Conservation (phyloP, 2,888 invertebrate species). For the Lasioglossum leucozonium region DNA sequence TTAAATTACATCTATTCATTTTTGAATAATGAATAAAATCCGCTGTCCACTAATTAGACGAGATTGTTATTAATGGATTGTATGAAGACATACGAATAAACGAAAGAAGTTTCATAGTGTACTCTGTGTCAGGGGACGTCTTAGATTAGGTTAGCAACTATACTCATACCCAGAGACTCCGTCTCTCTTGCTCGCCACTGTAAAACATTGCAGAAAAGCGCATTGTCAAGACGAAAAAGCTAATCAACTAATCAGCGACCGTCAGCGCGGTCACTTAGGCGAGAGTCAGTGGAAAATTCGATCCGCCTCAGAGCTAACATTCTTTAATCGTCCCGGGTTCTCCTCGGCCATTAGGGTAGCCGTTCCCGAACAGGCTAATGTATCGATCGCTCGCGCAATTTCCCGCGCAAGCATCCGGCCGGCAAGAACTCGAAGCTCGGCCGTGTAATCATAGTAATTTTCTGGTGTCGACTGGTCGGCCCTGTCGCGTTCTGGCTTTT, state of each 20-base stretch:
- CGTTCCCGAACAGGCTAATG: slow-evolving; percentile 21
- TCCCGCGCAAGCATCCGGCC: slow-evolving; percentile 30
- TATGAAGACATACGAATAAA: too few species aligned
- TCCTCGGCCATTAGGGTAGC: slow-evolving; percentile 9
- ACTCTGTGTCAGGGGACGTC: too few species aligned
- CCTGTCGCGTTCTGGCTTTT: slow-evolving; percentile 56
- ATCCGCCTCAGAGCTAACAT: slow-evolving; percentile 1
- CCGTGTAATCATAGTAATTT: slow-evolving; percentile 68
- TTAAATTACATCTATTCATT: too few species aligned
- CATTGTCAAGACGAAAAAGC: background rate
- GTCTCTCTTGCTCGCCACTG: too few species aligned
- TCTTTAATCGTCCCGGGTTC: slow-evolving; percentile 33
- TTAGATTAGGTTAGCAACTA: too few species aligned
- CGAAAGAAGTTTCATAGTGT: too few species aligned
- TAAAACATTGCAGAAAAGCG: too few species aligned
- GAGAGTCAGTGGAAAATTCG: background rate
- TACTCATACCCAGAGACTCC: too few species aligned
- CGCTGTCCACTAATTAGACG: too few species aligned
- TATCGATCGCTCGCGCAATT: slow-evolving; percentile 59
- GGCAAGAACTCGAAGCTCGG: slow-evolving; percentile 49
- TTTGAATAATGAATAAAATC: too few species aligned
- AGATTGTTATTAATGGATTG: too few species aligned
- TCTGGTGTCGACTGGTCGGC: slow-evolving; percentile 63
- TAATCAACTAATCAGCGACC: background rate
- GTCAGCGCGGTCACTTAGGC: background rate